These are phyloP conservation scores for Sphenopsis melanotis DNA, from an alignment of 2,797 vertebrate genomes.

Conservation along the genomic window DNA sequence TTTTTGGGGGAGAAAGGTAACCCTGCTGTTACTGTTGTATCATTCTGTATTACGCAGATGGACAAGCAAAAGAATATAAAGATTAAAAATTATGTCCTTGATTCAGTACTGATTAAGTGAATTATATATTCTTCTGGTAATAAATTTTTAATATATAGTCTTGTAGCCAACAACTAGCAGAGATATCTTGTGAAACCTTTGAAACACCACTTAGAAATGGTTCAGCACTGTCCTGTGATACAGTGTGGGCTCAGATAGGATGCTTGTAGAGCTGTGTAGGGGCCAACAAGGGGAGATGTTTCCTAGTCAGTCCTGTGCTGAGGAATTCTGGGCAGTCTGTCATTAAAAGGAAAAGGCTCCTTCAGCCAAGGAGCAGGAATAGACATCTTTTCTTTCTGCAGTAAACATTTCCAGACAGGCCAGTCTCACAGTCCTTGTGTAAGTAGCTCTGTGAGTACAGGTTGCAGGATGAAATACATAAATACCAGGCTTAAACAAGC, in stretches of 20 bases:
- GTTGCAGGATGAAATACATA: constrained; percentile 14
- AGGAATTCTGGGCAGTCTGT: background rate
- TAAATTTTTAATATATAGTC: background rate
- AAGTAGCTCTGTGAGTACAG: background rate
- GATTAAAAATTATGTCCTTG: background rate
- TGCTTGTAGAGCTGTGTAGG: background rate
- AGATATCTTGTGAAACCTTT: background rate
- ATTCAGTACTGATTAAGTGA: background rate
- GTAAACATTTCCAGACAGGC: background rate
- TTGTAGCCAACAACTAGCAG: background rate
- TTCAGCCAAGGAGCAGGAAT: background rate
- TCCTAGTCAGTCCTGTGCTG: background rate
- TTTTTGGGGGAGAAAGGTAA: background rate
- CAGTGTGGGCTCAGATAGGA: background rate
- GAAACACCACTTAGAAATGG: background rate
- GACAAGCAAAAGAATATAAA: background rate
- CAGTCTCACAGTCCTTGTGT: background rate
- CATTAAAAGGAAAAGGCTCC: background rate
- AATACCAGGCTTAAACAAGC: background rate
- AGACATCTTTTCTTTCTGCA: background rate
- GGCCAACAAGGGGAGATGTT: background rate
- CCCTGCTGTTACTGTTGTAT: background rate
- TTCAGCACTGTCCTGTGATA: background rate
- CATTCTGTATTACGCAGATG: background rate
- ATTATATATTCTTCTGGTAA: background rate